Evolutionary conservation across 1,140 invertebrate species (phyloP).

Genomic region (Eriosoma lanigerum): DNA sequence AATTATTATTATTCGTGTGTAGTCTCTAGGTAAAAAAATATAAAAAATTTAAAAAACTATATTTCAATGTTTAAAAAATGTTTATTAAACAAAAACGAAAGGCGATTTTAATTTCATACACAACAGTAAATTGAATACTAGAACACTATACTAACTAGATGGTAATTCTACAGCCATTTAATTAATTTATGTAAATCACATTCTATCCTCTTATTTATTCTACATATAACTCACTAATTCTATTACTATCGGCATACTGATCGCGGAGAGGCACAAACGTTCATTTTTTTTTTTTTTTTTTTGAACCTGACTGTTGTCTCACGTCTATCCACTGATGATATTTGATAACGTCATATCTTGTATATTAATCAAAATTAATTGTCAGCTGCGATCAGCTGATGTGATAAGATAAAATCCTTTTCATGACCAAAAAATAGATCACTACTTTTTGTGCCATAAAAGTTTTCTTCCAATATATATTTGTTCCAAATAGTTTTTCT

Average conservation of each 20-base stretch:
- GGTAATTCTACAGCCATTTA: background rate
- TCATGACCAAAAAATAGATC: too few relatives aligned
- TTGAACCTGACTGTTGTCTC: background rate
- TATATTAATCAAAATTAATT: too few relatives aligned
- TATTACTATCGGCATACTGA: background rate
- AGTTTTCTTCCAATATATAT: too few relatives aligned
- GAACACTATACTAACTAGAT: background rate
- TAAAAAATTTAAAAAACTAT: background rate
- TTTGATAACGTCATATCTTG: too few relatives aligned
- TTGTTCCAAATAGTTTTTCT: too few relatives aligned
- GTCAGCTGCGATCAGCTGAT: too few relatives aligned
- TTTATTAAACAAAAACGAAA: background rate
- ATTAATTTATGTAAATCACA: slow-evolving; percentile 50
- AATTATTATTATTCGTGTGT: background rate
- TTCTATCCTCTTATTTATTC: slow-evolving; percentile 10
- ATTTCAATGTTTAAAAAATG: background rate
- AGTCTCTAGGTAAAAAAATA: background rate
- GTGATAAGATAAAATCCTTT: too few relatives aligned
- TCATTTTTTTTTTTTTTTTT: background rate
- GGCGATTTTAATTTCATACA: background rate
- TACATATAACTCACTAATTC: background rate
- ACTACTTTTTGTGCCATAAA: too few relatives aligned
- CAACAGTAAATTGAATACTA: too few relatives aligned
- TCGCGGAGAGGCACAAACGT: background rate
- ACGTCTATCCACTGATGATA: too few relatives aligned